These are phyloP conservation scores for Drosophila nr. medialis DNA, from an alignment of 2,888 invertebrate genomes.

Conservation along the genomic window DNA sequence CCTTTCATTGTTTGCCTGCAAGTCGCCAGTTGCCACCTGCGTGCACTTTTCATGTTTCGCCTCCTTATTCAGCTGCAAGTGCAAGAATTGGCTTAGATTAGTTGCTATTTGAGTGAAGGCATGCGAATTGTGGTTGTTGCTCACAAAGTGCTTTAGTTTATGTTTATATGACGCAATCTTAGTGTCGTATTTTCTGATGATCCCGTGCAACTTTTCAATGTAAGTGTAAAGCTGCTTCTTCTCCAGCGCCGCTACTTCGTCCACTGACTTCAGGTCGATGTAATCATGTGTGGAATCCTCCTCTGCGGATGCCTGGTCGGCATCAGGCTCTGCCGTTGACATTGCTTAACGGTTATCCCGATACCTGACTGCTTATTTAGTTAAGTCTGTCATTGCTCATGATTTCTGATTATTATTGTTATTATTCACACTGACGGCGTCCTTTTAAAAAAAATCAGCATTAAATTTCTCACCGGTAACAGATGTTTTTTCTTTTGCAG, in stretches of 20 bases:
- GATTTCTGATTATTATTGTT: background rate
- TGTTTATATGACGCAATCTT: slow-evolving; percentile 87
- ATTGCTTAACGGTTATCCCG: slow-evolving; percentile 13
- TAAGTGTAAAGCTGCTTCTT: slow-evolving; percentile 72
- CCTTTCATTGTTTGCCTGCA: background rate
- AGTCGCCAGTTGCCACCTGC: slow-evolving; percentile 26
- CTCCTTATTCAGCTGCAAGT: slow-evolving; percentile 50
- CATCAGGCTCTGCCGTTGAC: slow-evolving; percentile 18
- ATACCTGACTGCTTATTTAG: background rate
- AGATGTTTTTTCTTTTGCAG: slow-evolving; percentile 8
- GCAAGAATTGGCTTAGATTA: background rate
- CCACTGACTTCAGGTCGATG: slow-evolving; percentile 50
- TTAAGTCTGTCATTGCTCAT: background rate
- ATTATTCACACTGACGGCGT: background rate
- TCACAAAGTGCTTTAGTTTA: slow-evolving; percentile 86
- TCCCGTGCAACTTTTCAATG: slow-evolving; percentile 77
- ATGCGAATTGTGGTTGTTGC: slow-evolving; percentile 17
- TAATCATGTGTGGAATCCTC: slow-evolving; percentile 50
- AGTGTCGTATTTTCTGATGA: slow-evolving; percentile 85
- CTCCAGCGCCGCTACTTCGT: slow-evolving; percentile 58
- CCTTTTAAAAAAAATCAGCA: background rate
- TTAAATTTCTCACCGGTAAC: slow-evolving; percentile 15
- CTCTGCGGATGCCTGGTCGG: slow-evolving; percentile 7
- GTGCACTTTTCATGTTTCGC: slow-evolving; percentile 20
- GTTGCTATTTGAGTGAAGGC: background rate